These are phyloP conservation scores for Gallinago media DNA, from an alignment of 2,113 vertebrate species.

Conservation along the genomic window DNA sequence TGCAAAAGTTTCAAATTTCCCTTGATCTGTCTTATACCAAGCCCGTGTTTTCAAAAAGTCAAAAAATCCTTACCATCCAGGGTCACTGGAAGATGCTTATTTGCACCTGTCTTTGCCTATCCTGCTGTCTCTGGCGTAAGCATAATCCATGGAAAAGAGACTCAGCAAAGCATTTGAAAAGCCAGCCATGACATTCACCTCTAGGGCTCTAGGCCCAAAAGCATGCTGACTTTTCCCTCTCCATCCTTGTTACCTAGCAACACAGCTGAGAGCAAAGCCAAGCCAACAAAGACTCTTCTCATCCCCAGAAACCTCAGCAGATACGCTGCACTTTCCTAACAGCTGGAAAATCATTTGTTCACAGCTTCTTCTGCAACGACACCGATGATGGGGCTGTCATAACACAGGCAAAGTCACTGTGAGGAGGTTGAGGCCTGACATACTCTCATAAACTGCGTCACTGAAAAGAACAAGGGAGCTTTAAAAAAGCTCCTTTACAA, in stretches of 20 bases:
- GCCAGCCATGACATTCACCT: not conserved
- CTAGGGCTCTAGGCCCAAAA: not conserved
- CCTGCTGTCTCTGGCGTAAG: not conserved
- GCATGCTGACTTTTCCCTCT: not conserved
- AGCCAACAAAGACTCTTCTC: not conserved
- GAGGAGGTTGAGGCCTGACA: not conserved
- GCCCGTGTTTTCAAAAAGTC: accelerated
- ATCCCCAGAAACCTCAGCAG: not conserved
- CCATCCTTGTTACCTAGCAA: not conserved
- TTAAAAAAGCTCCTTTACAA: not conserved
- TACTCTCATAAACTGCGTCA: not conserved
- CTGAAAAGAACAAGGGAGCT: not conserved
- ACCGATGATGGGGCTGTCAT: not conserved
- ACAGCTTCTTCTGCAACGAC: not conserved
- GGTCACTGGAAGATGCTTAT: not conserved
- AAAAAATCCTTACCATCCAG: accelerated
- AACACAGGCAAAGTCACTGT: not conserved
- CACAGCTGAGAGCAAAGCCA: not conserved
- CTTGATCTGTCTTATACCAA: not conserved
- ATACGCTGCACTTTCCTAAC: not conserved
- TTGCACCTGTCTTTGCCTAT: not conserved
- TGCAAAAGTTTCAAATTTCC: not conserved
- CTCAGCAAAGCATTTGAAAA: not conserved
- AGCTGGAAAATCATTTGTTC: not conserved
- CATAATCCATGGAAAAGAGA: not conserved